Evolutionary conservation across 2,888 invertebrate species (phyloP).

Genomic region (Cremastobaeus sp.): DNA sequence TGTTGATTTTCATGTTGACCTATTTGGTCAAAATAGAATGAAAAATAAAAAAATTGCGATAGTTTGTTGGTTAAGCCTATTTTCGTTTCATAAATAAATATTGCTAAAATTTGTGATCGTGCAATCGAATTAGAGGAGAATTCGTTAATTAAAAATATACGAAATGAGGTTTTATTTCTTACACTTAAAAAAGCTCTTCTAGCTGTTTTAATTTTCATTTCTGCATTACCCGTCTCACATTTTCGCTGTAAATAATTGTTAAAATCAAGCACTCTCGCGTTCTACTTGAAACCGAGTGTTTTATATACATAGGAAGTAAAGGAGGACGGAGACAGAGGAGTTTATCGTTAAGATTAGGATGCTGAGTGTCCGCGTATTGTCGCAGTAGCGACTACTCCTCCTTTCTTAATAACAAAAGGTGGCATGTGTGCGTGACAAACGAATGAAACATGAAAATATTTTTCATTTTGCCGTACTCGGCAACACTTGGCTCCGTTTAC

Average conservation of each 20-base stretch:
- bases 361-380: constrained; percentile 48
- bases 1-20: no score
- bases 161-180: no score
- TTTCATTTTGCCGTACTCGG: constrained; percentile 65
- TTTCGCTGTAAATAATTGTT: no score
- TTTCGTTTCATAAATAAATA: no score
- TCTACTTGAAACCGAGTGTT: not conserved
- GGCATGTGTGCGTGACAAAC: constrained; percentile 52
- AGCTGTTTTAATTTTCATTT: no score
- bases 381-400: constrained; percentile 25
- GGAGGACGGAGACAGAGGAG: not conserved
- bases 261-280: constrained; percentile 1
- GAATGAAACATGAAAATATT: constrained; percentile 70
- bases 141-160: no score
- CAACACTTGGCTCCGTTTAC: constrained; percentile 57
- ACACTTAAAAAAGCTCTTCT: no score
- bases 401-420: constrained; percentile 43
- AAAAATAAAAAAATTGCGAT: no score
- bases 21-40: no score
- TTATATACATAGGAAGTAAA: constrained; percentile 8
- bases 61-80: no score
- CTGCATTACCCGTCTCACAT: not conserved
- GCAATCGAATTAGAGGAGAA: no score
- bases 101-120: no score
- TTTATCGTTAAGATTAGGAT: constrained; percentile 56